phyloP scores from a whole-genome alignment of 2,113 vertebrate species.

The Colaptes auratus region DNA sequence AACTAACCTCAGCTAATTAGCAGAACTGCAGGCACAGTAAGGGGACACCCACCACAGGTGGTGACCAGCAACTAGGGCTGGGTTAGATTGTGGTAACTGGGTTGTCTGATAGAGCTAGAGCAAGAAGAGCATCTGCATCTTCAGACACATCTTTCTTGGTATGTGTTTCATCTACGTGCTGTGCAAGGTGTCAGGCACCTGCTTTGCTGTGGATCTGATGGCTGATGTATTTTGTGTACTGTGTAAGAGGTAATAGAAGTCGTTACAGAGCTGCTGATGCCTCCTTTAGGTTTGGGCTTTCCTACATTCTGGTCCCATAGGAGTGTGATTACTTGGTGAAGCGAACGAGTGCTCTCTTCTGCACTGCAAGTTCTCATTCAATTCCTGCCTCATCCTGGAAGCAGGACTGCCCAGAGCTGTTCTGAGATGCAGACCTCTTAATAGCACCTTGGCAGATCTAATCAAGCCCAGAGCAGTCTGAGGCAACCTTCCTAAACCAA shows the following conservation, averaged over 20 bases:
- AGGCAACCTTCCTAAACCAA: conserved; percentile 31
- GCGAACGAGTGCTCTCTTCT: neutral
- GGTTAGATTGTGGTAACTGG: accelerated
- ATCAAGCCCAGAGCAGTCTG: conserved; percentile 46
- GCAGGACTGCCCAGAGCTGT: neutral
- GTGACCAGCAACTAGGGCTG: neutral
- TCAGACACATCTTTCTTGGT: neutral
- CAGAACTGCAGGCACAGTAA: neutral
- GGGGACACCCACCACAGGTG: neutral
- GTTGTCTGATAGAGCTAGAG: neutral
- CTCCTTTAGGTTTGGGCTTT: neutral
- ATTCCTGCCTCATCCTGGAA: conserved; percentile 11
- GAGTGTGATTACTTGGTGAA: neutral
- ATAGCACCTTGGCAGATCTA: conserved; percentile 58
- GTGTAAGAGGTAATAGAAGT: neutral
- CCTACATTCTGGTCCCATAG: neutral
- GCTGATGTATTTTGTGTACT: neutral
- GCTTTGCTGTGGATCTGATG: neutral
- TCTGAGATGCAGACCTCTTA: conserved; percentile 36
- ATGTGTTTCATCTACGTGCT: neutral
- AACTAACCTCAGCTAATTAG: neutral
- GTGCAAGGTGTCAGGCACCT: neutral
- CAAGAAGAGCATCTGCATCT: neutral
- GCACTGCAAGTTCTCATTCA: neutral
- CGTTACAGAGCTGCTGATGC: neutral